Evolutionary conservation across 2,888 invertebrate genomes (phyloP).

Genomic region (Therioaphis trifolii): DNA sequence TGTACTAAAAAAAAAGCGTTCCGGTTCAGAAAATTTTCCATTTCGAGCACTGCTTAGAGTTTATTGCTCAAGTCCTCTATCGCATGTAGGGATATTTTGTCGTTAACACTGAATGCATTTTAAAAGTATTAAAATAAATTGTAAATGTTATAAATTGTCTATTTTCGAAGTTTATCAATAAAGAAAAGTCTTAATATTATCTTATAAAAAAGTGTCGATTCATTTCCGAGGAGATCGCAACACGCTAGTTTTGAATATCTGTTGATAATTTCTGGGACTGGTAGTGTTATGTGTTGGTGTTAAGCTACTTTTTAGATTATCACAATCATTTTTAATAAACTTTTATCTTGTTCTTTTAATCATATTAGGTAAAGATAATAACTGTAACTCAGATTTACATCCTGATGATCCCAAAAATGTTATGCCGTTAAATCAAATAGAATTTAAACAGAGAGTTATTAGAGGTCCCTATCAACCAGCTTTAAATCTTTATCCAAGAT

Average conservation of each 20-base stretch:
- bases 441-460: slow-evolving; percentile 24
- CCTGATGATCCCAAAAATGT: slow-evolving; percentile 12
- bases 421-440: slow-evolving; percentile 15
- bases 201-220: no score
- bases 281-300: not conserved
- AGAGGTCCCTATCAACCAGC: slow-evolving; percentile 25
- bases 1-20: no score
- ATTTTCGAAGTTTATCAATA: no score
- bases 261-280: not conserved
- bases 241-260: not conserved
- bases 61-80: no score
- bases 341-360: not conserved
- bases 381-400: slow-evolving; percentile 13
- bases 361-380: not conserved
- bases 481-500: slow-evolving; percentile 14
- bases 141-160: no score
- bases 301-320: not conserved
- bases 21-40: no score
- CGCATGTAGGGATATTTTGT: no score
- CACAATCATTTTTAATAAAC: slow-evolving; percentile 13
- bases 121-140: no score
- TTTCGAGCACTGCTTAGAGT: no score
- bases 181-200: no score
- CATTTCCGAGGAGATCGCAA: no score
- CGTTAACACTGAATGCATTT: no score